phyloP scores from a whole-genome alignment of 1,140 invertebrate species.

The Drosophila rhopaloa region DNA sequence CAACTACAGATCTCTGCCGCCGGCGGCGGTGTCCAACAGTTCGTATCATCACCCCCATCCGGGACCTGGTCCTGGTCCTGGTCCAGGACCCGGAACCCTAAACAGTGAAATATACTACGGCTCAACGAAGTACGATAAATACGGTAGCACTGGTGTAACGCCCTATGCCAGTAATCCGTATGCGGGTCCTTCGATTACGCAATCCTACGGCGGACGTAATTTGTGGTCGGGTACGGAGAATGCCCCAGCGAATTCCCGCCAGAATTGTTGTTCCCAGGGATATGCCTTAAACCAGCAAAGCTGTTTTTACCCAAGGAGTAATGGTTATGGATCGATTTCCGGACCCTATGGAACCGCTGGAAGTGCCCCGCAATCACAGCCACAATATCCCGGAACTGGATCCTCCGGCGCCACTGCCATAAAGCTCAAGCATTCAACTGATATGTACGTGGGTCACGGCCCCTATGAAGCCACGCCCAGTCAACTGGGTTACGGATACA shows the following conservation, averaged over 20 bases:
- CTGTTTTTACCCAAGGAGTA: conserved; percentile 70
- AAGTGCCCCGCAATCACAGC: conserved; percentile 17
- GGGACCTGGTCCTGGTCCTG: neutral
- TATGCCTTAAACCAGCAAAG: conserved; percentile 58
- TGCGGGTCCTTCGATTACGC: conserved; percentile 32
- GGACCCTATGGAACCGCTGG: conserved; percentile 9
- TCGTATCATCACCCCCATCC: conserved; percentile 42
- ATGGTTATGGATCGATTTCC: conserved; percentile 36
- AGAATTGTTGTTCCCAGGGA: conserved; percentile 70
- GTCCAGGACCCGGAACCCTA: neutral
- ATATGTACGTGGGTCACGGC: conserved; percentile 54
- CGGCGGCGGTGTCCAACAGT: conserved; percentile 9
- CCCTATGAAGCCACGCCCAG: conserved; percentile 42
- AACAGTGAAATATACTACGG: conserved; percentile 59
- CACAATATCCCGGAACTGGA: conserved; percentile 36
- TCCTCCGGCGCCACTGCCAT: conserved; percentile 12
- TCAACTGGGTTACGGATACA: conserved; percentile 51
- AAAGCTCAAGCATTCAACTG: conserved; percentile 71
- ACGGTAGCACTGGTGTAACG: conserved; percentile 16
- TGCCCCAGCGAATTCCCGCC: conserved; percentile 35
- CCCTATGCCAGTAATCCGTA: conserved; percentile 54
- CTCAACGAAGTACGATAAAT: conserved; percentile 68
- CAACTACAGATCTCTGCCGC: conserved; percentile 50
- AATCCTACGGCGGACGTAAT: conserved; percentile 40
- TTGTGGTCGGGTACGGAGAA: conserved; percentile 49